These are phyloP conservation scores for Clamator glandarius DNA, from an alignment of 2,797 vertebrate genomes.

Conservation along the genomic window DNA sequence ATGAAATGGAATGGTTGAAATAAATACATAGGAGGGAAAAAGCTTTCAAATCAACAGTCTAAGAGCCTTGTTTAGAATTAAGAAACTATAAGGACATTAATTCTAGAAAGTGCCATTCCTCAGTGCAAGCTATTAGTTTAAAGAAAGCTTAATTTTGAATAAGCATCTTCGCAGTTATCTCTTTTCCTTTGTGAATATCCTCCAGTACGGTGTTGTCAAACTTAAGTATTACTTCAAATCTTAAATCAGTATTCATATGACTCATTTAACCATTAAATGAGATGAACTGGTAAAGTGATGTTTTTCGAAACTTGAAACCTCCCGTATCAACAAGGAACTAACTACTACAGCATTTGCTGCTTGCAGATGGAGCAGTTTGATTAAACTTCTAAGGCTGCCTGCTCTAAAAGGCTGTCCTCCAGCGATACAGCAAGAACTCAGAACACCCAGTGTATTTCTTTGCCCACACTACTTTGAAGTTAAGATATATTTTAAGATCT, in stretches of 20 bases:
- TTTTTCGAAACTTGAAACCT: background rate
- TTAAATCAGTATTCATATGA: background rate
- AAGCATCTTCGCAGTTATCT: background rate
- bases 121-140: background rate
- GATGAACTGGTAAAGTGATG: background rate
- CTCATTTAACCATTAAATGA: background rate
- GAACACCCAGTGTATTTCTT: background rate
- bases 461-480: background rate
- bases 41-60: background rate
- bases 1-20: background rate
- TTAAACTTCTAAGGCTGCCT: background rate
- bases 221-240: fast-evolving
- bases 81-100: background rate
- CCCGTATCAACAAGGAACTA: background rate
- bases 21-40: fast-evolving
- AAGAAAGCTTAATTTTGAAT: background rate
- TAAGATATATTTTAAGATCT: background rate
- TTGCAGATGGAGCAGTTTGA: background rate
- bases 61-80: background rate
- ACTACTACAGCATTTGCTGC: background rate
- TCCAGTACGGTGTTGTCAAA: background rate
- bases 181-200: background rate
- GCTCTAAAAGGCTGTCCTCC: background rate
- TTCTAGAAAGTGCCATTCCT: background rate
- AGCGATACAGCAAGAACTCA: background rate